Evolutionary conservation across 2,888 invertebrate species (phyloP).

Genomic region (Bugula neritina): DNA sequence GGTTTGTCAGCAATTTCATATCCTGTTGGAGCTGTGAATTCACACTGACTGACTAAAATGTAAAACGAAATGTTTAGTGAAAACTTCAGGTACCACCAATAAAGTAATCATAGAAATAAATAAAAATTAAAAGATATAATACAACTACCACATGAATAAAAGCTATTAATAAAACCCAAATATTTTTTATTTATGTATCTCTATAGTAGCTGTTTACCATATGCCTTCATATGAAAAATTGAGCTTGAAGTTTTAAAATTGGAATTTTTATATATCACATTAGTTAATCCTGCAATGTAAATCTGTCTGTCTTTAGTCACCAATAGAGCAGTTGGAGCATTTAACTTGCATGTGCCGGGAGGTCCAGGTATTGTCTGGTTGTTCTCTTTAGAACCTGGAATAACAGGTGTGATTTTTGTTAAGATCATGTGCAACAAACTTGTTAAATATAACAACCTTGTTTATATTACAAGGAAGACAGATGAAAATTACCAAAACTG

Average conservation of each 20-base stretch:
- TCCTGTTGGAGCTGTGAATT: not conserved
- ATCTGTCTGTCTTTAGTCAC: not conserved
- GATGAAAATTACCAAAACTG: not conserved
- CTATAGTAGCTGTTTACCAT: too few relatives aligned
- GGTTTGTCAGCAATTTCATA: not conserved
- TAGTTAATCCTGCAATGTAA: not conserved
- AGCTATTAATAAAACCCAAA: too few relatives aligned
- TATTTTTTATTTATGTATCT: too few relatives aligned
- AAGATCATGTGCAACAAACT: too few relatives aligned
- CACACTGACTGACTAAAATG: slow-evolving; percentile 3
- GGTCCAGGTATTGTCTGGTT: slow-evolving; percentile 3
- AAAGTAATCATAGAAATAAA: not conserved
- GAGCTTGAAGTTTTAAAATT: not conserved
- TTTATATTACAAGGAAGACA: too few relatives aligned
- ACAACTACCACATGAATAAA: not conserved
- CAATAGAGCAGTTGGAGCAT: not conserved
- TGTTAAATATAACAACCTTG: too few relatives aligned
- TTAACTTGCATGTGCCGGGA: not conserved
- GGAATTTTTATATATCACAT: not conserved
- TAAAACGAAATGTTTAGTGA: too few relatives aligned
- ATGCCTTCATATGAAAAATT: not conserved
- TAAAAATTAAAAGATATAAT: not conserved
- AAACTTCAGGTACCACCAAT: too few relatives aligned
- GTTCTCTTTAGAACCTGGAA: not conserved
- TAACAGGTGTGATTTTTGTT: too few relatives aligned